A percentile compares a stretch with the other conserved stretches of the same genome.
Conservation (phyloP, 2,113 vertebrate species). For the Saiga tatarica region DNA sequence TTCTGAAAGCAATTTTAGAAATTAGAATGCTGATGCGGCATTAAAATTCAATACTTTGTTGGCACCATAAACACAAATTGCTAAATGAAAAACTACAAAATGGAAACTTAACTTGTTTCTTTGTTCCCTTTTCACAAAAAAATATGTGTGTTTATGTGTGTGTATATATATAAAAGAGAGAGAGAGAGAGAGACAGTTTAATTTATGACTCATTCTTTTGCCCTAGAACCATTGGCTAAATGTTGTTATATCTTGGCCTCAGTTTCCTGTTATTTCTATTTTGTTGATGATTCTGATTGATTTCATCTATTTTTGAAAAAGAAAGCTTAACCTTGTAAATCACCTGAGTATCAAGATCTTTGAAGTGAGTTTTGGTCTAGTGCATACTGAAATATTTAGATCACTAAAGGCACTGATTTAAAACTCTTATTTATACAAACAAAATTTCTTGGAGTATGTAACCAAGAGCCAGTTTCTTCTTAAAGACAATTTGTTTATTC, state of each 20-base stretch:
- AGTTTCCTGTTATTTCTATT: background rate
- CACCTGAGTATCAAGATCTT: background rate
- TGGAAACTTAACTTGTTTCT: background rate
- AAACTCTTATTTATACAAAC: background rate
- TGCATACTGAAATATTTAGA: background rate
- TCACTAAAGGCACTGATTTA: background rate
- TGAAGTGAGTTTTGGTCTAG: background rate
- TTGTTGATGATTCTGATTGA: background rate
- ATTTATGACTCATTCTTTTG: background rate
- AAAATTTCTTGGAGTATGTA: background rate
- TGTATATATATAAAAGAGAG: no score
- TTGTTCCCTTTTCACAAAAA: conserved; percentile 25
- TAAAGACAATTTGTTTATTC: background rate
- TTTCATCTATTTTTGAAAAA: background rate
- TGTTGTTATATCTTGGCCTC: background rate
- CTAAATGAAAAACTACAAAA: background rate
- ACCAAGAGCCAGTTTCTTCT: background rate
- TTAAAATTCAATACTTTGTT: conserved; percentile 38
- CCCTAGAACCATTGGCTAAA: background rate
- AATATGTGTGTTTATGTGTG: background rate
- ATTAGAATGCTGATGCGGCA: conserved; percentile 40
- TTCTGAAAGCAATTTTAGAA: conserved; percentile 68
- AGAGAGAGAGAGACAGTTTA: background rate
- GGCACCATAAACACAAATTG: conserved; percentile 27
- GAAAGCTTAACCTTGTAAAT: background rate